Evolutionary conservation across 2,797 vertebrate species (phyloP).

Genomic region (Coendou prehensilis): DNA sequence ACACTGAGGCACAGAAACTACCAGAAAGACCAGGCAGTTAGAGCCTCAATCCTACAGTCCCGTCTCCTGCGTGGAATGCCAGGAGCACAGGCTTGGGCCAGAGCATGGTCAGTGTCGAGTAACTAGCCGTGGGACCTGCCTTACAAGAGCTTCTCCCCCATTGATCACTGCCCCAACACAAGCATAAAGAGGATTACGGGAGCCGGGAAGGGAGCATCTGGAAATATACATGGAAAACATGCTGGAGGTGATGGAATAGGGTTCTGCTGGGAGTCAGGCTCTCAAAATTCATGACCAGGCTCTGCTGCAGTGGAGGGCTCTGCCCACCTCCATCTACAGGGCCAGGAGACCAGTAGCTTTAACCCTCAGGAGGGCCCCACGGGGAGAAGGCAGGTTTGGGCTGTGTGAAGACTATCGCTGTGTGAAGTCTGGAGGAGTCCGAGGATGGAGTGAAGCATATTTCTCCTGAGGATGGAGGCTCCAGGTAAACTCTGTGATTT

Average conservation of each 20-base stretch:
- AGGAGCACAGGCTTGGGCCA: no score
- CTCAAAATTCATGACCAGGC: constrained; percentile 26
- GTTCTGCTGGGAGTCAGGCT: constrained; percentile 50
- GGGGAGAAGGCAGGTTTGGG: neutral
- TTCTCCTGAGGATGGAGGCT: neutral
- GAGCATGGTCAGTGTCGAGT: neutral
- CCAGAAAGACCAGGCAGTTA: neutral
- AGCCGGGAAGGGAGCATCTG: neutral
- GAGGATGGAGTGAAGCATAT: fast-evolving
- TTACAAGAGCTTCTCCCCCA: neutral
- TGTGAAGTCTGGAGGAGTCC: neutral
- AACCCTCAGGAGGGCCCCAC: neutral
- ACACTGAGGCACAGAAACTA: neutral
- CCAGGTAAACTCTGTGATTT: neutral
- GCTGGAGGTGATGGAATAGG: neutral
- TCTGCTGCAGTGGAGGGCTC: neutral
- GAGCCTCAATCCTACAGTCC: neutral
- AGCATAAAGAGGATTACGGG: constrained; percentile 30
- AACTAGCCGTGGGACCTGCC: neutral
- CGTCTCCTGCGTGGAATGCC: neutral
- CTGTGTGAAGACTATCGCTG: neutral
- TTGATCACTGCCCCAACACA: neutral
- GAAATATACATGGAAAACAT: constrained; percentile 59
- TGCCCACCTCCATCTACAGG: neutral
- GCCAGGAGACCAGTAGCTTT: neutral